These are phyloP conservation scores for Saturnia pavonia DNA, from an alignment of 2,888 invertebrate species.

Conservation along the genomic window DNA sequence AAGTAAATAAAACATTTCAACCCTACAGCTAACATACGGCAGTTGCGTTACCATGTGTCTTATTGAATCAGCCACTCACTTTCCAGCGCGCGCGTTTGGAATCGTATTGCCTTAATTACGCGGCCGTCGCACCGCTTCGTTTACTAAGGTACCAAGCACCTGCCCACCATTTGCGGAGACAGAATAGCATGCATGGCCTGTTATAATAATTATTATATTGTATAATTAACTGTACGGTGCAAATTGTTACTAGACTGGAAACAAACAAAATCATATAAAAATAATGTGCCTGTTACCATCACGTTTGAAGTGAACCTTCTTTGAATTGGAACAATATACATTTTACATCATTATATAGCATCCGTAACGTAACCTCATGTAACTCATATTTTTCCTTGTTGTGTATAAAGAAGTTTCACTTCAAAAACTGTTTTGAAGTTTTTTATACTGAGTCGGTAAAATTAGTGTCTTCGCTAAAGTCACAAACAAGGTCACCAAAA, in stretches of 20 bases:
- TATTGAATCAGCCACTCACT: constrained; percentile 69
- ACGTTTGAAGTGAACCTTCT: too few relatives aligned
- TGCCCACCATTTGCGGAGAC: constrained; percentile 27
- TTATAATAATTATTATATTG: constrained; percentile 3
- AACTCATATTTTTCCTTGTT: too few relatives aligned
- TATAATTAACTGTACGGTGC: constrained; percentile 22
- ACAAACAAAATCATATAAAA: neutral
- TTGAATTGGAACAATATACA: too few relatives aligned
- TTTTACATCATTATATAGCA: too few relatives aligned
- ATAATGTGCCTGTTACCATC: too few relatives aligned
- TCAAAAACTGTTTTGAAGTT: too few relatives aligned
- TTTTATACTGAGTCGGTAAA: too few relatives aligned
- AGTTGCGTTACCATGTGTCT: constrained; percentile 59
- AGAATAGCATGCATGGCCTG: constrained; percentile 22
- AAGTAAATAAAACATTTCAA: constrained; percentile 21
- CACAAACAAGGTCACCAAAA: too few relatives aligned
- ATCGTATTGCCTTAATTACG: constrained; percentile 64
- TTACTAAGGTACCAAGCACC: constrained; percentile 6
- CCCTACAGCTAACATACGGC: constrained; percentile 39
- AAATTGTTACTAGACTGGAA: neutral
- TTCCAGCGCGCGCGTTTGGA: constrained; percentile 62
- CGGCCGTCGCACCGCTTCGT: constrained; percentile 30
- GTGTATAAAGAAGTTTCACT: too few relatives aligned
- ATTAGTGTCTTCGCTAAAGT: too few relatives aligned
- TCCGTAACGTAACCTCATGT: too few relatives aligned